phyloP scores from a whole-genome alignment of 2,113 vertebrate genomes.

The Sturnira hondurensis region DNA sequence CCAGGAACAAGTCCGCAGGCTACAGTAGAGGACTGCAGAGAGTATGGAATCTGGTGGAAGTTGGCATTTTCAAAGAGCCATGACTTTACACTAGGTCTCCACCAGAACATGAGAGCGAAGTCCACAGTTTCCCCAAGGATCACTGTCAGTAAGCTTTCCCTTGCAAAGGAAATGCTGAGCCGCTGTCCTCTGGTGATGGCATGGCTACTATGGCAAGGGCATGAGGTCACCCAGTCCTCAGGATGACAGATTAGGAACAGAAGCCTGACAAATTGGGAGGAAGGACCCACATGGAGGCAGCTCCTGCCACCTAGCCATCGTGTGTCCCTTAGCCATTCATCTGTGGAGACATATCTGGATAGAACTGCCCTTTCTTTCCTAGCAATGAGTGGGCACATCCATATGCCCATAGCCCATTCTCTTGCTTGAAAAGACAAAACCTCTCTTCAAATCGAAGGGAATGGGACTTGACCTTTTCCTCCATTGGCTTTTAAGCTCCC shows the following conservation, averaged over 20 bases:
- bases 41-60: neutral
- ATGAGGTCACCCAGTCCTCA: neutral
- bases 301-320: neutral
- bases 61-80: neutral
- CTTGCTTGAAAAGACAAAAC: conserved; percentile 51
- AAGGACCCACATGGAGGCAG: neutral
- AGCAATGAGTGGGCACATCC: conserved; percentile 27
- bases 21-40: neutral
- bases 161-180: neutral
- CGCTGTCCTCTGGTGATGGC: neutral
- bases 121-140: neutral
- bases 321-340: neutral
- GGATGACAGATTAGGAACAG: neutral
- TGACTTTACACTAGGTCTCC: neutral
- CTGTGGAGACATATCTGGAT: neutral
- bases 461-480: conserved; percentile 38
- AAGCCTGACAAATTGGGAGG: conserved; percentile 10
- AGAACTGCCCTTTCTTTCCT: neutral
- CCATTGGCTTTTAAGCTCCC: conserved; percentile 53
- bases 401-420: conserved; percentile 22
- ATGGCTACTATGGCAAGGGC: neutral
- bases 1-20: neutral
- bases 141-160: neutral
- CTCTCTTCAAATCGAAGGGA: conserved; percentile 38
- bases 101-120: neutral